A percentile compares a stretch with the other conserved stretches of the same genome.
These are phyloP conservation scores for Sphenodon punctatus DNA, from an alignment of 2,797 vertebrate genomes.

Conservation along the genomic window DNA sequence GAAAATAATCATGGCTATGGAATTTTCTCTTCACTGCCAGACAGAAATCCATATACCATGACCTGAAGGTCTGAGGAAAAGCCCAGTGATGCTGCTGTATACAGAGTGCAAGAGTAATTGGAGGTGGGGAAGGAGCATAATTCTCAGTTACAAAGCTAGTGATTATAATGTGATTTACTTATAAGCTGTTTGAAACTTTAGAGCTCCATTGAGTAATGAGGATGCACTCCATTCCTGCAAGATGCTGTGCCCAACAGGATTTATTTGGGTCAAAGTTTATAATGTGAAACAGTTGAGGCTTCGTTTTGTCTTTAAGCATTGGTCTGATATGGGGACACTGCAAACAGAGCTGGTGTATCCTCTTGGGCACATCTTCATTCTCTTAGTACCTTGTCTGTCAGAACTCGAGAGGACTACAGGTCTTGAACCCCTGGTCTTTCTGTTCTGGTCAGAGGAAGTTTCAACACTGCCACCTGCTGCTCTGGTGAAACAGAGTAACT, in stretches of 20 bases:
- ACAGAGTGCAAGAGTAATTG: not conserved
- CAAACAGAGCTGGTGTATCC: too few species aligned
- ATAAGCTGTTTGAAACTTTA: not conserved
- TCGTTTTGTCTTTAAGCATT: too few species aligned
- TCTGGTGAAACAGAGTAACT: too few species aligned
- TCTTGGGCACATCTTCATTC: too few species aligned
- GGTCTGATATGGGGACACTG: too few species aligned
- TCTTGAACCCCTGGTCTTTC: too few species aligned
- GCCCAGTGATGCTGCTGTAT: not conserved
- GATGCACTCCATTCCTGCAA: not conserved
- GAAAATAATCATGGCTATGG: slow-evolving; percentile 9
- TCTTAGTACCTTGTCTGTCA: too few species aligned
- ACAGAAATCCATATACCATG: not conserved
- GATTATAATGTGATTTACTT: slow-evolving; percentile 28
- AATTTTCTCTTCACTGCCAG: slow-evolving; percentile 15
- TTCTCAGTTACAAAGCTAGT: slow-evolving; percentile 20
- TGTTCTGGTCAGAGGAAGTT: too few species aligned
- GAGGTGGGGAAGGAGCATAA: not conserved
- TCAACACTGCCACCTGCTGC: too few species aligned
- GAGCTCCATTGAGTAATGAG: not conserved
- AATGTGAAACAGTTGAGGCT: not conserved
- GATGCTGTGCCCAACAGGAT: not conserved
- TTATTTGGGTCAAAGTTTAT: not conserved
- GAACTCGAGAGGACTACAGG: too few species aligned
- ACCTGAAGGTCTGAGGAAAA: not conserved